A percentile compares a stretch with the other conserved stretches of the same genome.
phyloP scores from a whole-genome alignment of 2,113 vertebrate genomes.

The Hoplias malabaricus region DNA sequence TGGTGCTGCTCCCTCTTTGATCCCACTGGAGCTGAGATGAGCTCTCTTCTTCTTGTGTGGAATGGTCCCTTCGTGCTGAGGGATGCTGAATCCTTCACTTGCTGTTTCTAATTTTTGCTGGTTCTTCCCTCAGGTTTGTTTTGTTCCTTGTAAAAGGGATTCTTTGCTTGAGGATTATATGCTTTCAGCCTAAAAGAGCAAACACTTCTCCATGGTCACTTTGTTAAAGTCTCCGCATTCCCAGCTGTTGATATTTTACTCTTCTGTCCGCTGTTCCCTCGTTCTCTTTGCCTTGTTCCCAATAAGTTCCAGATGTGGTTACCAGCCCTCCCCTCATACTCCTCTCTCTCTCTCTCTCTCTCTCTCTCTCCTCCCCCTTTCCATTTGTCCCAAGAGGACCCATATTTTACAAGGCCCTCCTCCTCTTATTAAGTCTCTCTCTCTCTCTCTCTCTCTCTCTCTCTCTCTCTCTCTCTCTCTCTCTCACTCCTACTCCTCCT shows the following conservation, averaged over 20 bases:
- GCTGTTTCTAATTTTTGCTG: background rate
- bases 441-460: conserved; percentile 16
- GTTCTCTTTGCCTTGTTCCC: conserved; percentile 33
- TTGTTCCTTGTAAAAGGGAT: background rate
- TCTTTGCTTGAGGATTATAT: background rate
- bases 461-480: conserved; percentile 8
- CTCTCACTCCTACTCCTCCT: background rate
- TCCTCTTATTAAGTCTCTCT: conserved; percentile 2
- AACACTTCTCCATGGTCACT: background rate
- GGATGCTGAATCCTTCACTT: background rate
- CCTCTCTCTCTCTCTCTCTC: background rate
- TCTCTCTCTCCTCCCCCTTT: conserved; percentile 20
- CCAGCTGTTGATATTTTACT: background rate
- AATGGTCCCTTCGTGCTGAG: background rate
- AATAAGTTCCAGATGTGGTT: conserved; percentile 74
- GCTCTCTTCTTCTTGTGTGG: background rate
- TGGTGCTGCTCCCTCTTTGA: background rate
- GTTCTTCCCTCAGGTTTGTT: background rate
- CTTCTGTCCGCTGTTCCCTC: conserved; percentile 20
- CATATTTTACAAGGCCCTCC: conserved; percentile 45
- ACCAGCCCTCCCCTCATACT: conserved; percentile 36
- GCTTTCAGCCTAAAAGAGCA: background rate
- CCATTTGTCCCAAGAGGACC: conserved; percentile 33
- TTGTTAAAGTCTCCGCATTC: background rate
- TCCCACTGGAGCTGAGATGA: background rate